Percentiles rank a stretch among this genome's conserved stretches.
Conservation (phyloP, 1,140 invertebrate genomes). For the Gonioctena quinquepunctata region DNA sequence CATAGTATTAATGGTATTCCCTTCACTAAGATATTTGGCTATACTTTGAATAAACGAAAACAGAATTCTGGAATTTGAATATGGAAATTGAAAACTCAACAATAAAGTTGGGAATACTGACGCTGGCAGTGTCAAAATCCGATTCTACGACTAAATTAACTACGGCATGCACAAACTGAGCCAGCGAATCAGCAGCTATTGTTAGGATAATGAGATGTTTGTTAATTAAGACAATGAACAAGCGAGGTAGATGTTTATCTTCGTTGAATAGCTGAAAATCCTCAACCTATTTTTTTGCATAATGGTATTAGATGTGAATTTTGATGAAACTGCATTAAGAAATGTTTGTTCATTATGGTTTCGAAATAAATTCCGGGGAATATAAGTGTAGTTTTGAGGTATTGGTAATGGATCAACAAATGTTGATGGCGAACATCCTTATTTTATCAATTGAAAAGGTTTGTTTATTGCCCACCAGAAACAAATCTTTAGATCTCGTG, state of each 20-base stretch:
- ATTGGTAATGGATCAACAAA: too few species aligned
- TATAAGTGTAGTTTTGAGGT: too few species aligned
- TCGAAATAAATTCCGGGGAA: neutral
- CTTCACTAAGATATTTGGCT: too few species aligned
- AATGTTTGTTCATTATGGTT: neutral
- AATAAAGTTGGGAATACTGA: neutral
- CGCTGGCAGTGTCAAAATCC: neutral
- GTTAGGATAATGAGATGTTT: neutral
- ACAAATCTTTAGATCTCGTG: too few species aligned
- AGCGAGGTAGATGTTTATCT: neutral
- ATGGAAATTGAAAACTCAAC: neutral
- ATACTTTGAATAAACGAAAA: too few species aligned
- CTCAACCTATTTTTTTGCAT: neutral
- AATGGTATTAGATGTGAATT: neutral
- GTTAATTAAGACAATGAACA: neutral
- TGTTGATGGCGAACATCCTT: too few species aligned
- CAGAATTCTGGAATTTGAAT: too few species aligned
- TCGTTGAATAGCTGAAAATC: neutral
- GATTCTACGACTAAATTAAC: neutral
- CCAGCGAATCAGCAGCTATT: neutral
- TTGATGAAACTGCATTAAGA: neutral
- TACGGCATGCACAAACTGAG: neutral
- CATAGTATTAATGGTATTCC: too few species aligned
- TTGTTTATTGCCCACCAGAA: too few species aligned
- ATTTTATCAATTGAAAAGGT: too few species aligned